Evolutionary conservation across 2,797 vertebrate genomes (phyloP).

Genomic region (Pseudochaenichthys georgianus): DNA sequence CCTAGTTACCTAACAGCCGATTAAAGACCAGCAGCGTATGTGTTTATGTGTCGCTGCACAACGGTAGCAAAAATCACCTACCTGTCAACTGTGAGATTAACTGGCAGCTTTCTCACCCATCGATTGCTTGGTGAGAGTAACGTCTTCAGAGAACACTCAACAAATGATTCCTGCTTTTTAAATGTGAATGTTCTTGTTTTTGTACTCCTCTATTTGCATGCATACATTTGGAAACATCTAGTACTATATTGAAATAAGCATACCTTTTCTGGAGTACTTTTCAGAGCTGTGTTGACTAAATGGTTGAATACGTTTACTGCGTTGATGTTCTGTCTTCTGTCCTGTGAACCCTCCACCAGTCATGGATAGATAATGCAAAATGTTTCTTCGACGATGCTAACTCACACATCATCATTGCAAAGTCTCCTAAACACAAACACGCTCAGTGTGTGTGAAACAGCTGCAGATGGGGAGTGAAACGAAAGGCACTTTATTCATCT

Average conservation of each 20-base stretch:
- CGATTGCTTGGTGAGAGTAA: too few species aligned
- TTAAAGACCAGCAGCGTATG: neutral
- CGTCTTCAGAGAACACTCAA: too few species aligned
- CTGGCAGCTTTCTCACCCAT: too few species aligned
- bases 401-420: conserved; percentile 12
- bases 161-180: too few species aligned
- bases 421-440: conserved; percentile 9
- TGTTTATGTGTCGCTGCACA: conserved; percentile 8
- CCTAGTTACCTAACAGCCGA: neutral
- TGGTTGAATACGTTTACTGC: neutral
- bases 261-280: too few species aligned
- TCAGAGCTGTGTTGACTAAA: too few species aligned
- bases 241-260: too few species aligned
- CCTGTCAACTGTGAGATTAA: too few species aligned
- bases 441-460: conserved; percentile 3
- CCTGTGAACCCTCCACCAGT: neutral
- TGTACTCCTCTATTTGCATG: too few species aligned
- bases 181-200: too few species aligned
- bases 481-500: conserved; percentile 52
- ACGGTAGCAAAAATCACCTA: neutral
- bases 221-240: too few species aligned
- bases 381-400: conserved; percentile 9
- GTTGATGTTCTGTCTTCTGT: neutral
- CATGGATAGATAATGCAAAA: conserved; percentile 1
- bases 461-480: conserved; percentile 15